These are phyloP conservation scores for Syrrhaptes paradoxus DNA, from an alignment of 2,113 vertebrate species.

Conservation along the genomic window DNA sequence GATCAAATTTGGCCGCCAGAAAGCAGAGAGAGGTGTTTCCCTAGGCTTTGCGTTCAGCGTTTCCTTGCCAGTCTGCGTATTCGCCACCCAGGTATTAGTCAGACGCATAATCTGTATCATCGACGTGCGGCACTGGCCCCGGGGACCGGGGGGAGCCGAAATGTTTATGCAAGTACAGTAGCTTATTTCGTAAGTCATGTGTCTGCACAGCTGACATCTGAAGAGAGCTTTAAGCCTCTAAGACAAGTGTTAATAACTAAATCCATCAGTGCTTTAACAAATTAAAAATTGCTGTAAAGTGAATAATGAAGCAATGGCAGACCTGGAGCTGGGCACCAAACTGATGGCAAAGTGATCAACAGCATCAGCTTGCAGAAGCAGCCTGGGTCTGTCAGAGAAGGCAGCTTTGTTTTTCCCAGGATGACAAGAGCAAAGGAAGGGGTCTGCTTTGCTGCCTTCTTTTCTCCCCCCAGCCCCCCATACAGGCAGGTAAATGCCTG, in stretches of 20 bases:
- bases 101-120: neutral
- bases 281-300: neutral
- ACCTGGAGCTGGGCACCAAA: neutral
- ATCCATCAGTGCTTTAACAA: neutral
- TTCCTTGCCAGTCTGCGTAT: neutral
- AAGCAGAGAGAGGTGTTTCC: constrained; percentile 23
- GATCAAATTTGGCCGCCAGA: neutral
- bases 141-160: neutral
- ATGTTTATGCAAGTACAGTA: constrained; percentile 22
- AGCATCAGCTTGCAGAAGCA: neutral
- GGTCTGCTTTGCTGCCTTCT: neutral
- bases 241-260: constrained; percentile 23
- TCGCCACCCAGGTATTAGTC: constrained; percentile 19
- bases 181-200: constrained; percentile 21
- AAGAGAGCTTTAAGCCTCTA: neutral
- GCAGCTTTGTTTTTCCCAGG: neutral
- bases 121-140: neutral
- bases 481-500: neutral
- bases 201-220: constrained; percentile 33
- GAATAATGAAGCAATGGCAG: neutral
- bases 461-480: too few species aligned
- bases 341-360: neutral
- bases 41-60: neutral
- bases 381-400: neutral
- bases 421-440: neutral